Conservation (phyloP, 2,113 vertebrate genomes). For the Grallaria varia region DNA sequence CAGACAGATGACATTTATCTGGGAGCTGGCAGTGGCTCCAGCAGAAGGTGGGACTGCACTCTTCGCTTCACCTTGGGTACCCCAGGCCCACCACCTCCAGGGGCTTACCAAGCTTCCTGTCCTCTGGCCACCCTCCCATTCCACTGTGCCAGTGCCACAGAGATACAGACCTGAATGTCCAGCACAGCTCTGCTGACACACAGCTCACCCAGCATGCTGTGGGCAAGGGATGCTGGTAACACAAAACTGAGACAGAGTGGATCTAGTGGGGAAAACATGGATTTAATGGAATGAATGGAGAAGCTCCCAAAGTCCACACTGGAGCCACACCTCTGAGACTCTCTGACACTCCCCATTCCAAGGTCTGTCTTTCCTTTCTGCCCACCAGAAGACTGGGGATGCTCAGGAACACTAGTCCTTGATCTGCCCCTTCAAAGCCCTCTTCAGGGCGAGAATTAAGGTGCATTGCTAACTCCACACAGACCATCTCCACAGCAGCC, state of each 20-base stretch:
- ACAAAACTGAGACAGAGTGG: slow-evolving; percentile 2
- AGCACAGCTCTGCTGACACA: background rate
- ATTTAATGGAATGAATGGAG: slow-evolving; percentile 71
- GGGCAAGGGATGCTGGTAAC: background rate
- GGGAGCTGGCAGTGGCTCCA: background rate
- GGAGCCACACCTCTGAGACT: background rate
- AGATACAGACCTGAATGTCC: background rate
- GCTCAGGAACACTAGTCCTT: background rate
- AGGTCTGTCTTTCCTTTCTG: slow-evolving; percentile 26
- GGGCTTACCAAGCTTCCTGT: background rate
- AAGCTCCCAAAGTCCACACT: background rate
- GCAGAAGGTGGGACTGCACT: background rate
- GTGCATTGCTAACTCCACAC: background rate
- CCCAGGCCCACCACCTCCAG: background rate
- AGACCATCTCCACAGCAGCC: background rate
- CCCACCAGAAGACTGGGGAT: background rate
- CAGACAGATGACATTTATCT: background rate
- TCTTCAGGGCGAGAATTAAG: slow-evolving; percentile 8
- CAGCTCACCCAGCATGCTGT: background rate
- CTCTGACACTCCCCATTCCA: background rate
- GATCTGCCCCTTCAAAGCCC: background rate
- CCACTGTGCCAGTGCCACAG: background rate
- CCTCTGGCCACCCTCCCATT: background rate
- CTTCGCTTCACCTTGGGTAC: background rate
- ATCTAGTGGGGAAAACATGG: background rate